These are phyloP conservation scores for Colistium nudipinnis DNA, from an alignment of 2,113 vertebrate species.

Conservation along the genomic window DNA sequence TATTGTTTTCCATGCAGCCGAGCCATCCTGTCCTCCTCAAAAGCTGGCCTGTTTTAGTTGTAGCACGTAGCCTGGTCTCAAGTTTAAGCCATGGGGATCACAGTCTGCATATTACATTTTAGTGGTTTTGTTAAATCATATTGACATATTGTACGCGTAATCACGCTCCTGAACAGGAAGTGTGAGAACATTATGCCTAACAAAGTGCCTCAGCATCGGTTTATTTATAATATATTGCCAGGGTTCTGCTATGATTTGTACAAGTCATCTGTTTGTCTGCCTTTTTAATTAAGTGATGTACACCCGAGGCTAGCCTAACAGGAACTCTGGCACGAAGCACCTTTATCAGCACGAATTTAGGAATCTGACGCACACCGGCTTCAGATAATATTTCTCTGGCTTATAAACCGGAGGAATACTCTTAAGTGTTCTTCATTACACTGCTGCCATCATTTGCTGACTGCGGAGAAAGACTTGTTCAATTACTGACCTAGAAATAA, in stretches of 20 bases:
- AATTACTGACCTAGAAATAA: background rate
- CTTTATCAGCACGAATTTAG: background rate
- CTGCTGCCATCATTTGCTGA: background rate
- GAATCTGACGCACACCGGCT: conserved; percentile 1
- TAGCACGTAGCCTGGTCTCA: background rate
- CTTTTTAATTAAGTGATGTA: conserved; percentile 16
- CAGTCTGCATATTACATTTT: background rate
- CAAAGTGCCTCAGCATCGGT: conserved; percentile 17
- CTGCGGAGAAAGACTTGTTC: background rate
- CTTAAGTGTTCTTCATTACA: background rate
- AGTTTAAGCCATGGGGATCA: background rate
- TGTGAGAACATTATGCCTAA: background rate
- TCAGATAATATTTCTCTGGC: background rate
- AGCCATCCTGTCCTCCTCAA: conserved; percentile 22
- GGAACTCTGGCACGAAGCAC: background rate
- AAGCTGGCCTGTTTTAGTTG: conserved; percentile 8
- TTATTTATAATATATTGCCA: conserved; percentile 2
- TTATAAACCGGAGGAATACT: background rate
- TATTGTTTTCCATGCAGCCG: conserved; percentile 34
- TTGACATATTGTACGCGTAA: background rate
- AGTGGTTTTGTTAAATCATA: conserved; percentile 7
- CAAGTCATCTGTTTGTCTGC: conserved; percentile 17
- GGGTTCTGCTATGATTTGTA: conserved; percentile 4
- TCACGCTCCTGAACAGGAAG: background rate
- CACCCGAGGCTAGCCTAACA: conserved; percentile 19